Conservation (phyloP, 2,797 vertebrate species). For the Aotus griseimembra region DNA sequence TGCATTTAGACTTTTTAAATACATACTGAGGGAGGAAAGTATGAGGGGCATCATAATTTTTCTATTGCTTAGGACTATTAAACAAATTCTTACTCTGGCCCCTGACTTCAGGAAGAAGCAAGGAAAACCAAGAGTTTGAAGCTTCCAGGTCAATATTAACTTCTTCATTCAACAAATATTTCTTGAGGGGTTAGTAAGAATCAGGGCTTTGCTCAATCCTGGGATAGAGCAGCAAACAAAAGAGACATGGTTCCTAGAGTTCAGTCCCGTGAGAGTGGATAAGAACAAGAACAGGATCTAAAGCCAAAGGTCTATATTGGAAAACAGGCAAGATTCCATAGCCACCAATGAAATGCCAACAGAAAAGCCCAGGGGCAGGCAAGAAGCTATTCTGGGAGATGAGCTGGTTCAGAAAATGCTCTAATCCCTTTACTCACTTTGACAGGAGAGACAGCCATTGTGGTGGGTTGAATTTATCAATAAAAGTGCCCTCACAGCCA, state of each 20-base stretch:
- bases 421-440: not conserved
- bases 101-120: not conserved
- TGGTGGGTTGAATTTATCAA: not conserved
- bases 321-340: not conserved
- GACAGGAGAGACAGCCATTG: not conserved
- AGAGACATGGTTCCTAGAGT: not conserved
- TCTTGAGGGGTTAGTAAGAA: conserved; percentile 2
- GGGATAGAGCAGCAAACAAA: conserved; percentile 8
- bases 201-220: conserved; percentile 37
- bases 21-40: not conserved
- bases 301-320: not conserved
- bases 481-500: not conserved
- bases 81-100: conserved; percentile 18
- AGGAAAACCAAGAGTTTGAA: conserved; percentile 39
- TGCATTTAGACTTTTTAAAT: conserved; percentile 14
- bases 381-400: not conserved
- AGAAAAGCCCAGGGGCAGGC: not conserved
- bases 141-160: not conserved
- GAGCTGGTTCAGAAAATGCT: not conserved
- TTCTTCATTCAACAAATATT: conserved; percentile 47
- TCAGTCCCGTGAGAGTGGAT: not conserved
- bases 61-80: not conserved
- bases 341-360: not conserved
- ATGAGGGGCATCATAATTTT: not conserved
- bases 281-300: not conserved